Base-by-base conservation (phyloP, 2,888 invertebrate species). In the Phlogophora meticulosa region DNA sequence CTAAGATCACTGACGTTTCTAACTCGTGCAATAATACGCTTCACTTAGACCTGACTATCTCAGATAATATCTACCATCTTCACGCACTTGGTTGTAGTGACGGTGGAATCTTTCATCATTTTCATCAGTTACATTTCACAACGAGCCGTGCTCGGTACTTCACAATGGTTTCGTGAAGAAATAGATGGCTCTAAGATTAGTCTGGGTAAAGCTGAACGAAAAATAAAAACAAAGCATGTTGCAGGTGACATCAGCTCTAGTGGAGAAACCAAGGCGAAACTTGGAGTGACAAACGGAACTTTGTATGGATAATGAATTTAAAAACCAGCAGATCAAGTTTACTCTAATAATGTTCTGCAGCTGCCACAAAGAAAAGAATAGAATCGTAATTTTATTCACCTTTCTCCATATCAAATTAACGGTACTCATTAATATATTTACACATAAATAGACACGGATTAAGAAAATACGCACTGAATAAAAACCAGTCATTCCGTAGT, bases 101-200 rank as follows among this genome's bases (percentile, higher is more conserved):
- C 75, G 53, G 76, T 67, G 57, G 63, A 63, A 58, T 64, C 80
- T 82, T 82, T 68, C 81, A 76, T 78, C 81, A 80, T 80, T 78
- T 77, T 68, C 78, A 63, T 72, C 71, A 61, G 64, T 43, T 55
- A 38, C 70, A 46, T 81, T 79, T 81, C 81, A 65, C 74, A 81
- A 81, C 45, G 17, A 22, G 34, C 46, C 66, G 61, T 45, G 57
- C 49, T 36, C 40, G 9, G 49, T 34, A 36, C 24, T 57, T 62
- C 52, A 81, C 81, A 79, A 81, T 81, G 60, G 77, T 64, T 70
- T 79, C 17, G 69, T 81, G 61, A 73, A 67, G 79, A 81, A 81
- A 81, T 55, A 69, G 68, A 71, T 76, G 64, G 24, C 34, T 58
- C 38, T n/a, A 65, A n/a, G 81, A 81, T 78, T 73, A 73, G 45